Conservation (phyloP, 2,113 vertebrate species). For the Colius striatus region DNA sequence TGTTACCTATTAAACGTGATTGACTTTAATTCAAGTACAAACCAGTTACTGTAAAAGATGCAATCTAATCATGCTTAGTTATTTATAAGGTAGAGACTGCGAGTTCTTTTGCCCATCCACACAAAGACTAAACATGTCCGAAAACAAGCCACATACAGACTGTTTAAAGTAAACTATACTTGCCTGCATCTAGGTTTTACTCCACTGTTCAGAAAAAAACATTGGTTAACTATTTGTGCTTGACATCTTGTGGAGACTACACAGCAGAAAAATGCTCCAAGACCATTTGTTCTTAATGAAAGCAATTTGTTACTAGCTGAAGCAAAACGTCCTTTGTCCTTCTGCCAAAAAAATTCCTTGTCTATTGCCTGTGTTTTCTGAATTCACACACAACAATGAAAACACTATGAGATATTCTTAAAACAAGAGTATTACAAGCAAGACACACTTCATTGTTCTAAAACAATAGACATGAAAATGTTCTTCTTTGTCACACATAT, state of each 20-base stretch:
- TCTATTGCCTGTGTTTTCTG: conserved; percentile 21
- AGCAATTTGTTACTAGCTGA: conserved; percentile 72
- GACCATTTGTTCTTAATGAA: conserved; percentile 73
- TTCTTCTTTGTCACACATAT: conserved; percentile 21
- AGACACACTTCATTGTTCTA: conserved; percentile 39
- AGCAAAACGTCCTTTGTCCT: conserved; percentile 66
- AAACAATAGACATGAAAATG: conserved; percentile 24
- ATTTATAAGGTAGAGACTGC: not conserved
- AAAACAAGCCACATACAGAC: not conserved
- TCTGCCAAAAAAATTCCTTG: conserved; percentile 58
- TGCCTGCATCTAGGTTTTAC: not conserved
- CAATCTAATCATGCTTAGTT: not conserved
- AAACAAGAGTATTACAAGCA: conserved; percentile 52
- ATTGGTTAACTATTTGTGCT: not conserved
- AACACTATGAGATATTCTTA: conserved; percentile 20
- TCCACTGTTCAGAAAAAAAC: conserved; percentile 26
- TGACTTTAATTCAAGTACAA: not conserved
- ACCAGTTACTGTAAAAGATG: not conserved
- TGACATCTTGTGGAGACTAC: not conserved
- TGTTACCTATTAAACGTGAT: not conserved
- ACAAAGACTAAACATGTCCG: not conserved
- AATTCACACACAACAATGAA: conserved; percentile 43
- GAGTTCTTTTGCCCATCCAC: not conserved
- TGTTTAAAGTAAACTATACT: not conserved
- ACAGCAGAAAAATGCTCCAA: conserved; percentile 60